Evolutionary conservation across 2,888 invertebrate genomes (phyloP).

Genomic region (Clivina fossor): DNA sequence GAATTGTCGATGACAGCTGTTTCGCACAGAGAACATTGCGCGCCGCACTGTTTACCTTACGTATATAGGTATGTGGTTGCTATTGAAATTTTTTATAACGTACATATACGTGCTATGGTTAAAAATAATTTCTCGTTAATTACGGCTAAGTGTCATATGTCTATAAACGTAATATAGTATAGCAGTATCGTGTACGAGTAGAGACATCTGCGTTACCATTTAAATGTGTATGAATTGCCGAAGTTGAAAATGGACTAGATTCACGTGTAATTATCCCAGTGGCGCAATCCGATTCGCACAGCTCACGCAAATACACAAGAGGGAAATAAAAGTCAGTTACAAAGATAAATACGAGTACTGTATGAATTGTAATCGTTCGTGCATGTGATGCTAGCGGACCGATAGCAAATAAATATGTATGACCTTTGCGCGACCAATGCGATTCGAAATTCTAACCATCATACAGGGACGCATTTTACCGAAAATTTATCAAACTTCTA

Average conservation of each 20-base stretch:
- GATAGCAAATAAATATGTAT: conserved; percentile 19
- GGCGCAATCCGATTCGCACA: conserved; percentile 20
- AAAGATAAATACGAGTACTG: conserved; percentile 41
- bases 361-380: conserved; percentile 37
- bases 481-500: too few species aligned
- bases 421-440: neutral
- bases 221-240: conserved; percentile 8
- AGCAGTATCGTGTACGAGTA: too few species aligned
- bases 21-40: too few species aligned
- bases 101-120: too few species aligned
- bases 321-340: conserved; percentile 43
- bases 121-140: too few species aligned
- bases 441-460: too few species aligned
- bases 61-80: too few species aligned
- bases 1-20: neutral
- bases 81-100: too few species aligned
- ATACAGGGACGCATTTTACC: too few species aligned
- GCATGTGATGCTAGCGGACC: conserved; percentile 12
- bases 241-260: conserved; percentile 15
- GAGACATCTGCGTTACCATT: neutral
- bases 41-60: too few species aligned
- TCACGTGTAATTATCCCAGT: conserved; percentile 23
- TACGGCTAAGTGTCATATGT: too few species aligned
- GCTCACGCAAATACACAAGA: conserved; percentile 38
- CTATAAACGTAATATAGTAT: too few species aligned